Base-by-base conservation (phyloP, 2,888 invertebrate species). In the Pocota personata region DNA sequence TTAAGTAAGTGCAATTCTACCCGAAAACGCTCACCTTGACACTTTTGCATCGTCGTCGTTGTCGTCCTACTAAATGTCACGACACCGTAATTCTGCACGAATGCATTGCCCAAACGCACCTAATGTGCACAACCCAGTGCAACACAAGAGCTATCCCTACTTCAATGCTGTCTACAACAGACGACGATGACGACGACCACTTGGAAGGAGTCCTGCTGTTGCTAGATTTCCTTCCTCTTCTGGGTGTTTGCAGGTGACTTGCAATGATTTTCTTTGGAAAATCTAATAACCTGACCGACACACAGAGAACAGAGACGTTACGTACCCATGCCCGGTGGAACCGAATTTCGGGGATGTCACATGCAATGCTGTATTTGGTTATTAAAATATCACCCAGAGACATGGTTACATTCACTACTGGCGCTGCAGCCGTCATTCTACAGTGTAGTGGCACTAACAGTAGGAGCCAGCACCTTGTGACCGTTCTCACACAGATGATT, bases 311-410 rank as follows among this genome's bases (percentile, higher is more conserved):
- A 60, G 66, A 66, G 21, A 72, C 50, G 48, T 37, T 71, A 32
- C 40, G 24, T 37, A 52, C 67, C 14, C 73, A 66, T 50, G 57
- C 48, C 79, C 79, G 75, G 37, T 75, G 79, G 80, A 75, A 76
- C 66, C 69, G 66, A 86, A 72, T 77, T 80, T 86, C 55, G 76
- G 72, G 40, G 76, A 86, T 86, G 86, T 86, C 86, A 86, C 82
- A 73, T 77, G 67, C 86, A 82, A 82, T 48, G 50, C 58, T 60
- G 30, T 71, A 82, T 71, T 67, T 77, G 86, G 86, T 86, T 86
- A 86, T 86, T 86, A 86, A 86, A 86, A 86, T 86, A 86, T 86
- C 82, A 86, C 86, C 86, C 66, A 71, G 86, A 80, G 86, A 86
- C 76, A 73, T 82, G 86, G 86, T 77, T 82, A 86, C 86, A 86